phyloP scores from a whole-genome alignment of 2,113 vertebrate genomes.

The Paramisgurnus dabryanus region DNA sequence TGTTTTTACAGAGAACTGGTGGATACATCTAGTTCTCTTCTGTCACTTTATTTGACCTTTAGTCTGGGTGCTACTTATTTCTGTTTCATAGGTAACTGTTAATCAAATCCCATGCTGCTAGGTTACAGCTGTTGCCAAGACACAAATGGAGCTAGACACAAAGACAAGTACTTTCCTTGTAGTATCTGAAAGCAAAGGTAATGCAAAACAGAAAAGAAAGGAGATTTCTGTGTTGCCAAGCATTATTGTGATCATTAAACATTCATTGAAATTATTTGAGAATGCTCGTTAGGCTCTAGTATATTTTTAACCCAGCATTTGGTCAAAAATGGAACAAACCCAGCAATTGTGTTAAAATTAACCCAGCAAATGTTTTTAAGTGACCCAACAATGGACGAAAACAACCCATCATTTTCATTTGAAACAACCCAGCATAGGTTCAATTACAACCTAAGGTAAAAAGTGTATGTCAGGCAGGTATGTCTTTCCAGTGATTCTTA shows the following conservation, averaged over 20 bases:
- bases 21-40: background rate
- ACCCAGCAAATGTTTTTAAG: no score
- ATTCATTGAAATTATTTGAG: no score
- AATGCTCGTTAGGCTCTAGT: no score
- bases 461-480: no score
- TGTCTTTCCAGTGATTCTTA: no score
- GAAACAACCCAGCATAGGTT: no score
- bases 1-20: constrained; percentile 23
- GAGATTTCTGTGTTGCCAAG: background rate
- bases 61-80: background rate
- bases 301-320: no score
- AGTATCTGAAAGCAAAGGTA: background rate
- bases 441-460: no score
- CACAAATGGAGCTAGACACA: constrained; percentile 9
- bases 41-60: constrained; percentile 10
- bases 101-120: background rate
- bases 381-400: no score
- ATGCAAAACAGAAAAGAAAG: constrained; percentile 6
- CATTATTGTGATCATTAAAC: background rate
- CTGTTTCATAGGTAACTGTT: background rate
- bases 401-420: no score
- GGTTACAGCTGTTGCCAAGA: constrained; percentile 25
- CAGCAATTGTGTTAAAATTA: no score
- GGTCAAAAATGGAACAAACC: no score
- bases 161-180: background rate